These are phyloP conservation scores for Leuctra nigra DNA, from an alignment of 2,888 invertebrate species.

Conservation along the genomic window DNA sequence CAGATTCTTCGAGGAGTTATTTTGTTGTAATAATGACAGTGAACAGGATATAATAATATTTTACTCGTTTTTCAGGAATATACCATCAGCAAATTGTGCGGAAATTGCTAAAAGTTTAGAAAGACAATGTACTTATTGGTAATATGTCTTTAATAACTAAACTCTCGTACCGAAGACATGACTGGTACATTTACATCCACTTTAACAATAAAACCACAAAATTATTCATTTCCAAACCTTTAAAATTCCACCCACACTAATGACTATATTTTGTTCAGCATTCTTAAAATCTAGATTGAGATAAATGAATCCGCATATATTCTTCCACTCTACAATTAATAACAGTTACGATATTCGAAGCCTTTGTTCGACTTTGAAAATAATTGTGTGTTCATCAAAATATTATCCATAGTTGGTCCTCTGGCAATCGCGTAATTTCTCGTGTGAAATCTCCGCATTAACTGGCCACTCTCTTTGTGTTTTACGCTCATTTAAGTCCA, in stretches of 20 bases:
- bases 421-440: background rate
- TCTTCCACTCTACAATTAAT: background rate
- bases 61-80: too few relatives aligned
- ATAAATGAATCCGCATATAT: too few relatives aligned
- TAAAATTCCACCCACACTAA: background rate
- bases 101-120: too few relatives aligned
- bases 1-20: too few relatives aligned
- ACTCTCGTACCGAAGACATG: too few relatives aligned
- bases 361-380: background rate
- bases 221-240: background rate
- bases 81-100: too few relatives aligned
- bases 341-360: background rate
- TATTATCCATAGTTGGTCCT: background rate
- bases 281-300: too few relatives aligned
- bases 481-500: constrained; percentile 10
- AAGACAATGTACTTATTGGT: too few relatives aligned
- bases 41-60: too few relatives aligned
- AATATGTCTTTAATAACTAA: too few relatives aligned
- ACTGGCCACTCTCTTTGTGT: background rate
- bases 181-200: too few relatives aligned
- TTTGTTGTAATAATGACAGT: constrained; percentile 3
- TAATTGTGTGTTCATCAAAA: background rate
- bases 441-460: background rate
- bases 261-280: background rate
- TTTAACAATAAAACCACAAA: too few relatives aligned